phyloP scores from a whole-genome alignment of 2,888 invertebrate genomes.

The Ennomos quercinarius region DNA sequence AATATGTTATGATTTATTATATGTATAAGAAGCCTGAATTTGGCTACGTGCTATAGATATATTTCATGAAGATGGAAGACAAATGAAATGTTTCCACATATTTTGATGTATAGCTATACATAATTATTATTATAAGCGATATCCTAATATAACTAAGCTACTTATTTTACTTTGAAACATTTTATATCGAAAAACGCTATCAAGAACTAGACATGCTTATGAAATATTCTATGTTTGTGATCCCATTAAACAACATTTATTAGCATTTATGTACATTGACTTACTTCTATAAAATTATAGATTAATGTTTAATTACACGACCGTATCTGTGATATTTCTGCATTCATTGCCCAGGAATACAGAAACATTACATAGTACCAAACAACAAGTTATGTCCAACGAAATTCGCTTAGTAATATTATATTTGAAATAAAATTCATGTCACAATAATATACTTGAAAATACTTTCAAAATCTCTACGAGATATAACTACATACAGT shows the following conservation, averaged over 20 bases:
- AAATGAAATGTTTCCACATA: conserved; percentile 23
- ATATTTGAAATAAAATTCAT: too few relatives aligned
- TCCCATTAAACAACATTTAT: conserved; percentile 49
- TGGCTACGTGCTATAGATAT: neutral
- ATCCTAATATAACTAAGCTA: too few relatives aligned
- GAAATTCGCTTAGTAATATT: conserved; percentile 52
- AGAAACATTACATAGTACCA: conserved; percentile 56
- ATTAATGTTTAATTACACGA: conserved; percentile 23
- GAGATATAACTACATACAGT: neutral
- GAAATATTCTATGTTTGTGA: conserved; percentile 43
- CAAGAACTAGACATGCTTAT: conserved; percentile 16
- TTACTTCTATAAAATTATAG: conserved; percentile 10
- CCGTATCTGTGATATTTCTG: conserved; percentile 56
- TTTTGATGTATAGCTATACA: neutral
- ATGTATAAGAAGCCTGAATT: neutral
- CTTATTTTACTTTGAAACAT: neutral
- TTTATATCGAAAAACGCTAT: neutral
- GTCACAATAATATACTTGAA: too few relatives aligned
- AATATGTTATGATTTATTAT: conserved; percentile 2
- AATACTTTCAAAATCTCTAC: neutral
- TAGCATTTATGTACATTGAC: conserved; percentile 27
- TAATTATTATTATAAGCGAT: too few relatives aligned
- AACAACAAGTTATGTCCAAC: conserved; percentile 40
- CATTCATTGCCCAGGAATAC: conserved; percentile 80
- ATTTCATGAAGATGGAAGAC: conserved; percentile 23